Evolutionary conservation across 1,140 invertebrate species (phyloP), one percentile per base, ranked within the genome.

Genomic region (Rhysida immarginata): DNA sequence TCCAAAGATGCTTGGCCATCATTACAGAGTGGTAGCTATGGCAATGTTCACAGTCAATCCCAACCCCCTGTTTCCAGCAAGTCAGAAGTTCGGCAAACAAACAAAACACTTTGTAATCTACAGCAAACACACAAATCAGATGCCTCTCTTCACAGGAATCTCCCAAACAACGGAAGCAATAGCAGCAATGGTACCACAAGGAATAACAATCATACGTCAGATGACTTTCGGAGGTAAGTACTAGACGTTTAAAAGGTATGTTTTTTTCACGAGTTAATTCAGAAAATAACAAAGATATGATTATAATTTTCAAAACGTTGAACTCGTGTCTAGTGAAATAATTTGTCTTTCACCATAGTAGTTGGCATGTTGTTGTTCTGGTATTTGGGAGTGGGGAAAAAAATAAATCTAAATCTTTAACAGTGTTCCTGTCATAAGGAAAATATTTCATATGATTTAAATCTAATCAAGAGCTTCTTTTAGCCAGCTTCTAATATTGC

Each of bases 11-110:
- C 54, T 1, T 60, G 56, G 56, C 57, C 59, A 29, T 62, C 59
- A 18, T 53, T 60, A 46, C 56, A 61, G 24, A 50, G 44, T 49
- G 60, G 26, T 43, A 35, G 42, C 29, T 29, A n/a, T 25, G 60
- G 44, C 43, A 60, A 74, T 50, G 54, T 8, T 21, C 54, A 26
- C 20, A 25, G 26, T 8, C 14, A 23, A 11, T 20, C 14, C 21
- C 45, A 13, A 48, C 14, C 45, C 8, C 45, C 74, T 73, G 58
- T 73, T 74, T 51, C 75, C 74, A 54, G 74, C 75, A 54, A 72
- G 74, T 23, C 71, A 72, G 25, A 71, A 72, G 52, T 65, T 68
- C 59, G 68, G 5, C 49, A 16, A 8, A 46, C 16, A 16, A 46
- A 16, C 44, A 46, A 46, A 46, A 20, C 18, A 5, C 44, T 13